Evolutionary conservation across 92 coral and sea anemone genomes (phyloP), one percentile per base, ranked within the genome.

Genomic region (Anthopleura xanthogrammica): DNA sequence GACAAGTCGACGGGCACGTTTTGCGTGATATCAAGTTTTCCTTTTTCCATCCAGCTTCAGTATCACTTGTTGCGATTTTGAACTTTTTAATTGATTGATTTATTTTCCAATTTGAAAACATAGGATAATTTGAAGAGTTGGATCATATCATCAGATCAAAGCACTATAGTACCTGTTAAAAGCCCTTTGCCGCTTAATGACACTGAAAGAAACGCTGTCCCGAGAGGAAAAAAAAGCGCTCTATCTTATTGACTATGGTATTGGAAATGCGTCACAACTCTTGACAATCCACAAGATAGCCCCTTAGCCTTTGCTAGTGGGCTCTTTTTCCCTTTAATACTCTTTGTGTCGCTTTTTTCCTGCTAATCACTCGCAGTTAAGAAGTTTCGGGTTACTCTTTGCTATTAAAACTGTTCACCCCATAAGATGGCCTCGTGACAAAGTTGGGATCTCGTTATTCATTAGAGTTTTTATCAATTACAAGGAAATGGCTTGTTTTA

Each of bases 81-180:
- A 48, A 48, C 77, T 29, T 81, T 80, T 81, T 68, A 81, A 81
- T 81, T 81, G 74, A 81, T 81, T 81, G 84, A 81, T 81, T 81
- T 75, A 70, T 81, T 81, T 81, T 81, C 54, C 62, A 75, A 81
- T 68, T 81, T 81, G 77, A 81, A 77, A 70, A 71, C 52, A 68
- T 22, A 75, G 84, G 84, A 43, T 81, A 29, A 81, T 52, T 81
- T 65, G 40, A 41, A 68, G 74, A 81, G 74, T 70, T 22, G 74
- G 52, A 52, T 81, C 77, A 57, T 81, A 81, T 81, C 84, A 81
- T 81, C 74, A 68, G 74, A 81, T 81, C 84, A 48, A 20, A 6
- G 20, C 6, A 3, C 55, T 66, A 68, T 41, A 24, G 77, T 23
- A 23, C 65, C 84, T 68, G 84, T 81, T 70, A 81, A 81, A 81